Evolutionary conservation across 1,140 invertebrate species (phyloP), one percentile per base, ranked within the genome.

Genomic region (Drosophila repleta): DNA sequence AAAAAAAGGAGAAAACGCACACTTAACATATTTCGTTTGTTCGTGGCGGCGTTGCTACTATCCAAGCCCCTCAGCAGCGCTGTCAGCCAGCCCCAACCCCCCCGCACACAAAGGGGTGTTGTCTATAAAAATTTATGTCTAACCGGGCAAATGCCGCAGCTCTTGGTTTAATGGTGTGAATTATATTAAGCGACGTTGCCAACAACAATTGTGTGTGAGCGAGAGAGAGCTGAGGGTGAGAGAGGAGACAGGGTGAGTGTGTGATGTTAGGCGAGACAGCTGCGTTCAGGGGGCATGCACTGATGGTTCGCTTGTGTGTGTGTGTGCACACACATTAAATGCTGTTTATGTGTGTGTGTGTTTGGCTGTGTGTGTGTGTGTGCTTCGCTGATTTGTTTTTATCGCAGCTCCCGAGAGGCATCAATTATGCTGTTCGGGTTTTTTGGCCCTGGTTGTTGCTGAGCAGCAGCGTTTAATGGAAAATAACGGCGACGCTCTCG

Each of bases 91-190:
- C 39, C 39, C n/a, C 29, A 17, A 52, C n/a, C 41, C 18, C 17
- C 24, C 29, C 29, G 24, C 10, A 55, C 49, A 15, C 21, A 63
- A 75, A 53, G 73, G 72, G 72, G 75, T 73, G 73, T 87, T 88
- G 82, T 88, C 82, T 87, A 88, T 87, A 87, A 79, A 87, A 88
- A 87, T 87, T 68, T 87, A 88, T 87, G 82, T 76, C 74, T 67
- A 76, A 78, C 75, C 61, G 82, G 74, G 74, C 67, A 79, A 81
- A 82, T 77, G 78, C 78, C 81, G 56, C 79, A 87, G 83, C 83
- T 83, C 75, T 88, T 53, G 82, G 82, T 87, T 87, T 87, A 87
- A 87, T 87, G 82, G 82, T 88, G 82, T 87, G 82, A 87, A 87
- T 87, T 87, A 87, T 87, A 87, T 88, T 87, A 87, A 76, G 79